Evolutionary conservation across 2,797 vertebrate genomes (phyloP), one percentile per base, ranked within the genome.

Genomic region (Limnodromus scolopaceus): DNA sequence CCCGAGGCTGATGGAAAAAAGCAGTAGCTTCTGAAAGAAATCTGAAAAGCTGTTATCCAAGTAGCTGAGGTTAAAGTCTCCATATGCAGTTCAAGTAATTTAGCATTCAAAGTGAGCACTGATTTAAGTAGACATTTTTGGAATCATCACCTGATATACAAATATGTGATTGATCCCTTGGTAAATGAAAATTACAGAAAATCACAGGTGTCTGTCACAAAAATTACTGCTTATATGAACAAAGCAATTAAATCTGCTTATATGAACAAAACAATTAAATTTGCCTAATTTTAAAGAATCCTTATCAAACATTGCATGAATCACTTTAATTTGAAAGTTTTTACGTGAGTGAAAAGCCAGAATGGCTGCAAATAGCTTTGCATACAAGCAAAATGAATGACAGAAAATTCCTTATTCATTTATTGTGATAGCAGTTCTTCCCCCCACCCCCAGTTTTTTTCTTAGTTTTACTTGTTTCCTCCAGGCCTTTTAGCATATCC

Each of bases 151-250:
- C 79, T 69, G 87, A 87, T 89, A 83, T 1, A 84, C 15, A 95
- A 93, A 76, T 65, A 87, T 2, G 30, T 57, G 77, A 91, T 34
- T 79, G 93, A 97, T 87, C 88, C 69, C 63, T 36, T 41, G 53
- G 68, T 70, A 82, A 90, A 92, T 49, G 74, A 87, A 92, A 94
- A 93, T 92, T 90, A 74, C 46, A 86, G 85, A 95, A 95, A 96
- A 97, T 93, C 77, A 93, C 82, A 95, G 84, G 89, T 86, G 83
- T 92, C 94, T 75, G 64, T 82, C 81, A 58, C 48, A 80, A 82
- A 93, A 87, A 93, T 85, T 79, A 95, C 71, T 95, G 86, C 85
- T 94, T 91, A 94, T 83, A 58, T 58, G 90, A 94, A 89, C 66
- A 95, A 96, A 93, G 63, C 80, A 93, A 89, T 91, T 84, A 85